Base-by-base conservation (phyloP, 2,888 invertebrate species). In the Limenitis camilla region DNA sequence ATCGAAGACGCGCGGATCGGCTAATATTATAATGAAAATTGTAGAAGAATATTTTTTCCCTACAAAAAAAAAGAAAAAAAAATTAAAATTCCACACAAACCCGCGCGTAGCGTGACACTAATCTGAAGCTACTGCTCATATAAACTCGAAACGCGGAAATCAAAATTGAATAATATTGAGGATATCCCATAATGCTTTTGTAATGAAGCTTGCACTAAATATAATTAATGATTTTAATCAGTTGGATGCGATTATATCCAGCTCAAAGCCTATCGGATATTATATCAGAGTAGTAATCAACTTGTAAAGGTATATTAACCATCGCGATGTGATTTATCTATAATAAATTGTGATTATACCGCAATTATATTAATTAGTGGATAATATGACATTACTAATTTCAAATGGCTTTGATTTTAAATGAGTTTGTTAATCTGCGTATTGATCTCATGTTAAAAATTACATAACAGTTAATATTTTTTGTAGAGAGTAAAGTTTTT, bases 301-400 rank as follows among this genome's bases (percentile, higher is more conserved):
- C 46, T 38, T 42, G 43, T 52, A 52, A 49, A 49, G 44, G 53
- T 40, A 41, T 44, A 49, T 53, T 48, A 48, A 43, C 33, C 32
- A n/a, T 33, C 32, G 19, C 27, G 33, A 43, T 33, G 27, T 6
- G 19, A 33, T 19, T 19, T 19, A 32, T 32, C 33, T 43, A 27
- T 30, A 43, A 33, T 43, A 32, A 33, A 33, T 27, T 11, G 27
- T 43, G 6, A 43, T 32, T 33, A 43, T 43, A 33, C 27, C 9
- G 7, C 9, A 5, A 5, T 19, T 2, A 19, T 2, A 19, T 6
- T 32, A 9, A 43, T 27, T 10, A 39, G 10, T 39, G 27, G 7
- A 19, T 9, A 31, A 6, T 11, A n/a, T 5, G 7, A 33, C 7
- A 33, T 33, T 33, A 33, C 1, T 8, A 33, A 8, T 33, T 33